phyloP scores from a whole-genome alignment of 2,888 invertebrate species.

The Drosophila fulvimacula region DNA sequence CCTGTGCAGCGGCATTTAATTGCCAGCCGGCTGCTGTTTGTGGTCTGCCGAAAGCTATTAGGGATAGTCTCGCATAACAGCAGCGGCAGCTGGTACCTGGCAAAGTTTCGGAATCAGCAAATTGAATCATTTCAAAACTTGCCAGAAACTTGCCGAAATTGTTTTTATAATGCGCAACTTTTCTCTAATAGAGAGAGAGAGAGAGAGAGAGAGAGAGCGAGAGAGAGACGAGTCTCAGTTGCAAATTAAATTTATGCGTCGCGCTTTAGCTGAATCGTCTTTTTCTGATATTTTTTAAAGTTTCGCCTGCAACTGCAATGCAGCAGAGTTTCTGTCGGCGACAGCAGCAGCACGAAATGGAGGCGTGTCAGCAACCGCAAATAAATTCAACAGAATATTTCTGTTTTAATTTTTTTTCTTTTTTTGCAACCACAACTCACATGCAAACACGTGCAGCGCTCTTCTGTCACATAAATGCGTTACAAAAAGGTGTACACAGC shows the following conservation, averaged over 20 bases:
- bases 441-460: conserved; percentile 2
- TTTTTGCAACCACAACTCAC: conserved; percentile 29
- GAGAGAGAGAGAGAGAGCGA: neutral
- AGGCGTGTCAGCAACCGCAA: conserved; percentile 56
- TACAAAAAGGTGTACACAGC: neutral
- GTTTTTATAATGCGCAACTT: conserved; percentile 73
- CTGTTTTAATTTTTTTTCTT: conserved; percentile 3
- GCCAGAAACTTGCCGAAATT: conserved; percentile 66
- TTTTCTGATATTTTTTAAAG: conserved; percentile 33
- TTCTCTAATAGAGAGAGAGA: conserved; percentile 38
- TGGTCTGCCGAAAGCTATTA: conserved; percentile 50
- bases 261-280: conserved; percentile 33
- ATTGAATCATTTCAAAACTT: conserved; percentile 74
- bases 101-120: conserved; percentile 56
- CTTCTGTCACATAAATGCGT: neutral
- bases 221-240: conserved; percentile 30
- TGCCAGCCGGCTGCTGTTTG: conserved; percentile 48
- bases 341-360: conserved; percentile 23
- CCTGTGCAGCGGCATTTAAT: conserved; percentile 47
- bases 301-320: conserved; percentile 53
- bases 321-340: conserved; percentile 29
- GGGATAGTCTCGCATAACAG: conserved; percentile 28
- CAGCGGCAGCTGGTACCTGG: conserved; percentile 59
- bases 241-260: conserved; percentile 63
- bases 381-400: conserved; percentile 69